Conservation (phyloP, 2,888 invertebrate species). For the Parnassius orleans region DNA sequence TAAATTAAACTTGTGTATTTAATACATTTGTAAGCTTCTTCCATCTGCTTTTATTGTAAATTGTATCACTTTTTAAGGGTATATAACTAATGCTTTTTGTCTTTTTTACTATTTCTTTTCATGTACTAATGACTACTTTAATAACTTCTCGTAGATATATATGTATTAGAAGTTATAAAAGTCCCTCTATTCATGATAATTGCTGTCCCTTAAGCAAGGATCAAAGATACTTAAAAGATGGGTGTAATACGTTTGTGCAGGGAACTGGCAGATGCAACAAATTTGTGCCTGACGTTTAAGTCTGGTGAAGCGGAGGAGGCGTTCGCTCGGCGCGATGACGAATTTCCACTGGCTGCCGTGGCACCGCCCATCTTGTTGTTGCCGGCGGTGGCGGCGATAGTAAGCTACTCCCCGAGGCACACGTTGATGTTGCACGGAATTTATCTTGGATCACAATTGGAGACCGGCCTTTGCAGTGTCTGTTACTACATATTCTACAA, state of each 20-base stretch:
- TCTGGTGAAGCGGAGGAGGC: slow-evolving; percentile 54
- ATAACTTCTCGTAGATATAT: too few relatives aligned
- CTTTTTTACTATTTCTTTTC: too few relatives aligned
- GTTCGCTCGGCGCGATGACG: slow-evolving; percentile 57
- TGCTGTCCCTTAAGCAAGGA: neutral
- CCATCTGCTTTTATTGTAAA: slow-evolving; percentile 34
- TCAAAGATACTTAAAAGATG: neutral
- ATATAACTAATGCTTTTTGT: too few relatives aligned
- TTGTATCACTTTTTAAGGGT: neutral
- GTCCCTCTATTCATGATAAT: too few relatives aligned
- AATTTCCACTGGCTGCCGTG: slow-evolving; percentile 59
- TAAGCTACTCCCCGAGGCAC: slow-evolving; percentile 59
- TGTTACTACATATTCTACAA: slow-evolving; percentile 58
- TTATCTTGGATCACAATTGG: slow-evolving; percentile 60
- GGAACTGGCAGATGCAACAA: slow-evolving; percentile 69
- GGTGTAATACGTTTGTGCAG: slow-evolving; percentile 39
- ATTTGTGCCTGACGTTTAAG: slow-evolving; percentile 66
- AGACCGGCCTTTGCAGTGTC: slow-evolving; percentile 60
- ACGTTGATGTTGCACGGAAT: slow-evolving; percentile 58
- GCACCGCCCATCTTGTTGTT: slow-evolving; percentile 68
- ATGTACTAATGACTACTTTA: too few relatives aligned
- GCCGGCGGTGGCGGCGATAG: slow-evolving; percentile 63
- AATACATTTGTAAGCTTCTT: slow-evolving; percentile 31
- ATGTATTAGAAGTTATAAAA: too few relatives aligned
- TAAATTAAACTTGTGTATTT: too few relatives aligned